These are phyloP conservation scores for Tanytarsus gracilentus DNA, from an alignment of 2,888 invertebrate genomes.

Conservation along the genomic window DNA sequence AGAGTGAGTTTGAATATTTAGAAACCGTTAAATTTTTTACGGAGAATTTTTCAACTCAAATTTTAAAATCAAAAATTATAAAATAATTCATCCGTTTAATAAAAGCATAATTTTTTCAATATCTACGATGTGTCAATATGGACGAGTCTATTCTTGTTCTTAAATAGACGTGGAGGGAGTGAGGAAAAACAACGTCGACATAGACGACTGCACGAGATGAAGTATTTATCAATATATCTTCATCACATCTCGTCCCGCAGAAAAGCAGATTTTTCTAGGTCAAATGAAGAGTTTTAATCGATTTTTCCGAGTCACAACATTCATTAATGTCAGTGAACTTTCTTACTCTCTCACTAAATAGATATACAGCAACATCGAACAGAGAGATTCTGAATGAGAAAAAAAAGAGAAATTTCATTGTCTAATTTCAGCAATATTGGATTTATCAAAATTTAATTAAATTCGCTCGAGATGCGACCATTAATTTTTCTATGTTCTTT, in stretches of 20 bases:
- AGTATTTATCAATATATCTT: conserved; percentile 21
- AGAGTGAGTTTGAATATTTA: too few relatives aligned
- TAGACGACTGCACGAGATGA: not conserved
- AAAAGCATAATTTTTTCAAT: too few relatives aligned
- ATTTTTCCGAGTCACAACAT: conserved; percentile 28
- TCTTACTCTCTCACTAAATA: not conserved
- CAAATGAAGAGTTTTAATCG: conserved; percentile 28
- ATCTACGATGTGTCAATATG: conserved; percentile 19
- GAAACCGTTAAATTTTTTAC: too few relatives aligned
- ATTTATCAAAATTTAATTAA: too few relatives aligned
- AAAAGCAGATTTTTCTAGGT: too few relatives aligned
- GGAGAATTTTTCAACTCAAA: too few relatives aligned
- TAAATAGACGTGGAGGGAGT: not conserved
- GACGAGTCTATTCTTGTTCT: not conserved
- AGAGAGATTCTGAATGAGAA: conserved; percentile 7
- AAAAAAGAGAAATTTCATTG: too few relatives aligned
- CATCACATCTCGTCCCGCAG: conserved; percentile 9
- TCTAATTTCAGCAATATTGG: too few relatives aligned
- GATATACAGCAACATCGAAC: not conserved
- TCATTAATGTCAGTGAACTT: conserved; percentile 29
- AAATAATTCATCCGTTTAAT: too few relatives aligned
- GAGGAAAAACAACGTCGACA: not conserved
- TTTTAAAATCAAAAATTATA: too few relatives aligned
- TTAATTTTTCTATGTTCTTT: too few relatives aligned
- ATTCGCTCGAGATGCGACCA: too few relatives aligned